These are phyloP conservation scores for Diadophis punctatus DNA, from an alignment of 2,113 vertebrate genomes.

Conservation along the genomic window DNA sequence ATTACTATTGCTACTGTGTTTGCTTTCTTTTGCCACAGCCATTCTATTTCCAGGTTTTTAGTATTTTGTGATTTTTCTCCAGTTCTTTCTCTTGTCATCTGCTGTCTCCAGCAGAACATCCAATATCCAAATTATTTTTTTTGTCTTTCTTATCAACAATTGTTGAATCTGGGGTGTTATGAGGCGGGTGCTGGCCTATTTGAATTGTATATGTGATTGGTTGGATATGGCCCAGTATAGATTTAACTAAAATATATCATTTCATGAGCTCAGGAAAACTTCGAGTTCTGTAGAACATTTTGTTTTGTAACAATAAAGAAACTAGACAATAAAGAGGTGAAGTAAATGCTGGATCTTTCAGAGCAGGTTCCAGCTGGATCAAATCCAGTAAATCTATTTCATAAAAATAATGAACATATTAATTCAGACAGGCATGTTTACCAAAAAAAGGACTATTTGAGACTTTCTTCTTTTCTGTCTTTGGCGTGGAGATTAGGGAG, in stretches of 20 bases:
- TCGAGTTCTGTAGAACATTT: background rate
- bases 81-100: background rate
- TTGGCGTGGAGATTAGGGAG: background rate
- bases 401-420: background rate
- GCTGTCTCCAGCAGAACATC: background rate
- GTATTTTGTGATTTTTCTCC: background rate
- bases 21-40: background rate
- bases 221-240: background rate
- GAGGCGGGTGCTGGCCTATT: background rate
- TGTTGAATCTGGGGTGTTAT: background rate
- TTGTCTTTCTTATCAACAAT: background rate
- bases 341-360: background rate
- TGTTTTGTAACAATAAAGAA: background rate
- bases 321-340: background rate
- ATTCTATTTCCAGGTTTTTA: background rate
- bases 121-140: background rate
- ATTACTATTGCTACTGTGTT: background rate
- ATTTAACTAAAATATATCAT: background rate
- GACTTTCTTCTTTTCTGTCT: background rate
- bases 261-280: background rate
- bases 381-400: background rate
- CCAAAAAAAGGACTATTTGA: background rate
- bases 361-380: background rate
- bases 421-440: background rate
- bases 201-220: background rate